phyloP scores from a whole-genome alignment of 2,888 invertebrate species.

The Drosophila falleni region DNA sequence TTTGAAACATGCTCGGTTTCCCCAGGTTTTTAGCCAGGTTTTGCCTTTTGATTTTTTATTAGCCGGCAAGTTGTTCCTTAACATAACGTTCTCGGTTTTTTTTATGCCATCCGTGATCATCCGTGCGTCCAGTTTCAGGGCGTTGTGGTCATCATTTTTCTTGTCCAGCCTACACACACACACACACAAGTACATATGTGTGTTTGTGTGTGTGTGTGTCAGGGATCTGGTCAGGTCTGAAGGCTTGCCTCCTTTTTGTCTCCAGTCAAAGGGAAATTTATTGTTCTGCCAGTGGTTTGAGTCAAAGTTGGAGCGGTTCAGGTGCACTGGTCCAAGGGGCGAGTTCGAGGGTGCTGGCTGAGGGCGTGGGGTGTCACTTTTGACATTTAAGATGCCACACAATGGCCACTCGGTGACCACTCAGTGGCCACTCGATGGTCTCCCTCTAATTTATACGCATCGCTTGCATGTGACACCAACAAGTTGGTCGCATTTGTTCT shows the following conservation, averaged over 20 bases:
- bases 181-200: constrained; percentile 5
- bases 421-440: constrained; percentile 33
- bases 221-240: constrained; percentile 26
- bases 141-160: constrained; percentile 72
- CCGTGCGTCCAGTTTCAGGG: constrained; percentile 62
- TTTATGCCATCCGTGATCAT: constrained; percentile 66
- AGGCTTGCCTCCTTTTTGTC: constrained; percentile 47
- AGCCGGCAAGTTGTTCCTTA: constrained; percentile 72
- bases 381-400: constrained; percentile 81
- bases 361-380: constrained; percentile 71
- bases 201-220: constrained; percentile 20
- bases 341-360: constrained; percentile 44
- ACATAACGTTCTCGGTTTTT: constrained; percentile 55
- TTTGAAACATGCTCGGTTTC: constrained; percentile 60
- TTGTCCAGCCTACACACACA: constrained; percentile 39
- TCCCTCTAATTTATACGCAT: constrained; percentile 81
- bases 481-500: constrained; percentile 77
- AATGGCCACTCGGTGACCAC: constrained; percentile 57
- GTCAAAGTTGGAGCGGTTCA: constrained; percentile 72
- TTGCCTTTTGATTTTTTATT: constrained; percentile 69
- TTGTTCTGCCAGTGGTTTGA: constrained; percentile 70
- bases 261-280: constrained; percentile 75
- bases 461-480: constrained; percentile 80
- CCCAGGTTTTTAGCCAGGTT: constrained; percentile 41
- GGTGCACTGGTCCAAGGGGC: constrained; percentile 60